Conservation (phyloP, 1,140 invertebrate genomes). For the Philotrypesis tridentata region DNA sequence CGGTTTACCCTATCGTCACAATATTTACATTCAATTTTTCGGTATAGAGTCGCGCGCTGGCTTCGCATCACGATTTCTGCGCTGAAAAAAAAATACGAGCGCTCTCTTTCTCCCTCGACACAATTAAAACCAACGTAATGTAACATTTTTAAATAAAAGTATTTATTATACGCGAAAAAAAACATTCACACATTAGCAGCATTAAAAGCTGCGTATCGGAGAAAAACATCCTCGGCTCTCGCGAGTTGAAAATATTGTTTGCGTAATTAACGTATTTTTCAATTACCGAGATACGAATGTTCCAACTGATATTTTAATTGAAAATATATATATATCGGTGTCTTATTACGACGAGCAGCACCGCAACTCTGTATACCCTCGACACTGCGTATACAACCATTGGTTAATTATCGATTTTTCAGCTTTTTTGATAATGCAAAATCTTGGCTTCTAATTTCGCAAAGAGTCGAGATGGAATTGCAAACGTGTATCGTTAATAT, state of each 20-base stretch:
- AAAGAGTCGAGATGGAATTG: slow-evolving; percentile 12
- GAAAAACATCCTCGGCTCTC: neutral
- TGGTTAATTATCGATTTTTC: neutral
- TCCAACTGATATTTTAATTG: neutral
- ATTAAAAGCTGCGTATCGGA: neutral
- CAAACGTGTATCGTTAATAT: slow-evolving; percentile 10
- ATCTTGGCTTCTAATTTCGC: neutral
- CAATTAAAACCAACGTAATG: too few relatives aligned
- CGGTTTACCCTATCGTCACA: neutral
- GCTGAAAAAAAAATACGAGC: neutral
- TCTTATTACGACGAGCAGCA: neutral
- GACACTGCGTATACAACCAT: neutral
- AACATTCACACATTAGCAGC: neutral
- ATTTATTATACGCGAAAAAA: neutral
- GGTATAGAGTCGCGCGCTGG: neutral
- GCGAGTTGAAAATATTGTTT: neutral
- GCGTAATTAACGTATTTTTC: neutral
- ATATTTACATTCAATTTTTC: neutral
- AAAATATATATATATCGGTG: neutral
- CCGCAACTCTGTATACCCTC: too few relatives aligned
- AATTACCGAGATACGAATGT: neutral
- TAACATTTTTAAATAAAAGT: neutral
- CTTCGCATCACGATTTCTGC: neutral
- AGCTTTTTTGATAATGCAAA: neutral
- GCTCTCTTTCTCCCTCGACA: neutral